Evolutionary conservation across 2,888 invertebrate species (phyloP), one percentile per base, ranked within the genome.

Genomic region (Autographa gamma): DNA sequence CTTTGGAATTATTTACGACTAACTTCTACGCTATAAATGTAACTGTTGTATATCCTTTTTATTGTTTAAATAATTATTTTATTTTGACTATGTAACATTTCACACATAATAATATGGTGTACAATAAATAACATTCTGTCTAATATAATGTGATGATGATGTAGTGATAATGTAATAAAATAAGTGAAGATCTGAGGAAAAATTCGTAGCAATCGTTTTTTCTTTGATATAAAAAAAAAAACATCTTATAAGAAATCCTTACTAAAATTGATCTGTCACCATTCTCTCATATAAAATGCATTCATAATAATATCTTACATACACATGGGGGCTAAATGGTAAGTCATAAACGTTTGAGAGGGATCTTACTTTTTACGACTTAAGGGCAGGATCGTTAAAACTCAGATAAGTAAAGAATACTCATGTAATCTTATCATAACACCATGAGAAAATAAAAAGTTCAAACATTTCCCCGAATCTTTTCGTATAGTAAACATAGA

Each of bases 301-400:
- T 41, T 25, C 7, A 11, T 13, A n/a, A n/a, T n/a, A n/a, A n/a
- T n/a, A 48, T 34, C 13, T 14, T 56, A 18, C 0, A 19, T 25
- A 0, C 7, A 14, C 48, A 38, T 1, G 25, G 2, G 11, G 16
- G 43, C 19, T 34, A 58, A 76, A 66, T n/a, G n/a, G 19, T 7
- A 66, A 11, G 13, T 62, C 59, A 66, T 69, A 69, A 64, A 78
- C 48, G 18, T 59, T 64, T 56, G 31, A 63, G 18, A 66, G 13
- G 64, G 64, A 62, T 41, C 58, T 38, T 64, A 48, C 16, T 56
- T 78, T 76, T 76, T 69, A 76, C 48, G 74, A 66, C 58, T 18
- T 43, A 52, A 41, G 38, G 31, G 25, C 62, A 56, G 56, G 54
- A 58, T 61, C 66, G 66, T 62, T 64, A 64, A 64, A 32, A 8